phyloP scores from a whole-genome alignment of 2,113 vertebrate species.

The Trogon surrucura region DNA sequence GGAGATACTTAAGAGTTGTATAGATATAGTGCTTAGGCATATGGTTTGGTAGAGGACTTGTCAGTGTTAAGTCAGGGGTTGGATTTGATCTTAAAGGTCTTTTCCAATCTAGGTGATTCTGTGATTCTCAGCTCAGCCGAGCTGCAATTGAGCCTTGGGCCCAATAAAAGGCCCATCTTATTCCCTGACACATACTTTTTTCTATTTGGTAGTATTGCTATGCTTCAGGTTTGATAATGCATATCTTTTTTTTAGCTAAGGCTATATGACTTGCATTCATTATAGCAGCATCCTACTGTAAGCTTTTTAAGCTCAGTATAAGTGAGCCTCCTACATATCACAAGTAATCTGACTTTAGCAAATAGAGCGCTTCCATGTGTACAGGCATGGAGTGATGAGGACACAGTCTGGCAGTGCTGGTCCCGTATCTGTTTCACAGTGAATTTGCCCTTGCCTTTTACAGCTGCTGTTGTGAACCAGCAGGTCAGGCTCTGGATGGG shows the following conservation, averaged over 20 bases:
- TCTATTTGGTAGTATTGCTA: neutral
- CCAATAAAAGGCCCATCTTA: neutral
- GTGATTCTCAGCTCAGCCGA: neutral
- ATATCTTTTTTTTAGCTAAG: neutral
- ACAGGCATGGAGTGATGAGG: neutral
- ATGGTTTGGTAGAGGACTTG: too few relatives aligned
- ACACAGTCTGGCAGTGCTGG: neutral
- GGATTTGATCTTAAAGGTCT: too few relatives aligned
- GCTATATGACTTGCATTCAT: neutral
- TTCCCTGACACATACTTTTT: neutral
- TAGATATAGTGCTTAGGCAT: too few relatives aligned
- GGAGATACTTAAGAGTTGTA: too few relatives aligned
- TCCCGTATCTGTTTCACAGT: neutral
- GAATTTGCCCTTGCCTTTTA: neutral
- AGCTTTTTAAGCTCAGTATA: neutral
- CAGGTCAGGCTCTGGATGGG: neutral
- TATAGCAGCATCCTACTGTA: neutral
- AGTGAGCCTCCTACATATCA: neutral
- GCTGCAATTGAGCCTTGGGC: neutral
- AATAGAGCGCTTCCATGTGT: neutral
- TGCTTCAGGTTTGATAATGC: neutral
- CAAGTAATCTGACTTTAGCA: neutral
- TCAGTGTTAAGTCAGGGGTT: too few relatives aligned
- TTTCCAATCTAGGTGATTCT: too few relatives aligned
- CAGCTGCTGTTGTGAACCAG: neutral